Evolutionary conservation across 2,113 vertebrate species (phyloP).

Genomic region (Litocranius walleri): DNA sequence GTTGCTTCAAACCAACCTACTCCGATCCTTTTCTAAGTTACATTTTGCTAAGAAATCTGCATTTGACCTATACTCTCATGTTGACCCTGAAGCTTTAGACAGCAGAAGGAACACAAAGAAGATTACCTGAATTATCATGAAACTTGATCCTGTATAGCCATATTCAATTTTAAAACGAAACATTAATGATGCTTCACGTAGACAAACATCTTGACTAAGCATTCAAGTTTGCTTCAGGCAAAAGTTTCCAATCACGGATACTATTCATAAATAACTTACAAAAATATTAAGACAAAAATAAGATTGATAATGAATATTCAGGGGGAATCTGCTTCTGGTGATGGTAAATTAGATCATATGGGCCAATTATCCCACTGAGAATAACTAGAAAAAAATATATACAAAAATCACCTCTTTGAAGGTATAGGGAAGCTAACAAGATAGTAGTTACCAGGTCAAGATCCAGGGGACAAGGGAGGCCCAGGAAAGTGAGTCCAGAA

Average conservation of each 20-base stretch:
- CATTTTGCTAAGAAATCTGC: background rate
- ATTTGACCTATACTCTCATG: background rate
- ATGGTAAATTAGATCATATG: background rate
- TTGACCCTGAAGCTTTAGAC: background rate
- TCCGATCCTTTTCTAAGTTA: background rate
- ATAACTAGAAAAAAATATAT: background rate
- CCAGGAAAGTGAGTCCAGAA: background rate
- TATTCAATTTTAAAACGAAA: background rate
- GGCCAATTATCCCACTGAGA: background rate
- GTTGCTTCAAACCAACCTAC: background rate
- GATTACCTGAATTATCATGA: background rate
- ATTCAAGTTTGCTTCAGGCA: slow-evolving; percentile 33
- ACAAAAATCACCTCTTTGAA: background rate
- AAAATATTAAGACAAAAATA: slow-evolving; percentile 83
- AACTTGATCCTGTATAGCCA: background rate
- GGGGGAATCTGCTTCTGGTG: slow-evolving; percentile 43
- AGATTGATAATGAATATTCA: slow-evolving; percentile 78
- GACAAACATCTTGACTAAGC: background rate
- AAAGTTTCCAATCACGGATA: background rate
- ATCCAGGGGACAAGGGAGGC: background rate
- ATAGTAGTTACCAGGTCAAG: background rate
- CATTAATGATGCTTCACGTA: background rate
- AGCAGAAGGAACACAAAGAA: background rate
- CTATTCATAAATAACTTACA: slow-evolving; percentile 64
- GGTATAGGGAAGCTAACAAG: background rate